Conservation (phyloP, 1,140 invertebrate genomes). For the Agrypnia vestita region DNA sequence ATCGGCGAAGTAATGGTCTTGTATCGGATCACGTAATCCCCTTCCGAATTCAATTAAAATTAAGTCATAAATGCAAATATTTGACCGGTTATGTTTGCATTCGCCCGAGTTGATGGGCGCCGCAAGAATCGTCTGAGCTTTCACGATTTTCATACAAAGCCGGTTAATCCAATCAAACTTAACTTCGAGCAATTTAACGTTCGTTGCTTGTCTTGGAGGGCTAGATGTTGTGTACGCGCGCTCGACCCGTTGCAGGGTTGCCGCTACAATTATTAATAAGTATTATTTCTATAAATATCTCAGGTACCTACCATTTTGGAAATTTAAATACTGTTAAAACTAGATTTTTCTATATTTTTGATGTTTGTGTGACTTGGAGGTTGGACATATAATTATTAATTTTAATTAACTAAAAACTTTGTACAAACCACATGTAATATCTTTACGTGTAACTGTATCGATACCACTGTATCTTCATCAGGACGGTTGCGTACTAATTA, state of each 20-base stretch:
- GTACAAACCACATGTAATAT: too few relatives aligned
- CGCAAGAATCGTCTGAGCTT: slow-evolving; percentile 36
- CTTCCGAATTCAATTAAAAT: slow-evolving; percentile 21
- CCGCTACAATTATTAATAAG: background rate
- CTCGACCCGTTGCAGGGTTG: background rate
- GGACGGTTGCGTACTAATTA: too few relatives aligned
- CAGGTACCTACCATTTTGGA: too few relatives aligned
- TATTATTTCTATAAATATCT: too few relatives aligned
- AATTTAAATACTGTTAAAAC: too few relatives aligned
- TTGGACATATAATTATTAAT: too few relatives aligned
- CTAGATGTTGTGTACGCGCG: background rate
- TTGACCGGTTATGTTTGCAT: slow-evolving; percentile 22
- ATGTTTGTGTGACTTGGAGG: too few relatives aligned
- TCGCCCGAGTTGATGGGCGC: slow-evolving; percentile 22
- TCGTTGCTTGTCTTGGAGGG: slow-evolving; percentile 36
- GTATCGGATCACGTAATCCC: background rate
- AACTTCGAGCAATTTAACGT: slow-evolving; percentile 53
- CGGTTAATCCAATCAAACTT: slow-evolving; percentile 60
- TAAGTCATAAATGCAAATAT: slow-evolving; percentile 33
- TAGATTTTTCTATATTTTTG: too few relatives aligned
- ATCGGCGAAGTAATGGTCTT: background rate
- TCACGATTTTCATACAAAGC: slow-evolving; percentile 42
- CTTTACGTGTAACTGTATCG: too few relatives aligned
- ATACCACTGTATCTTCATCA: too few relatives aligned
- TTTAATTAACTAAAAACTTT: too few relatives aligned